Evolutionary conservation across 2,113 vertebrate species (phyloP).

Genomic region (Diadophis punctatus): DNA sequence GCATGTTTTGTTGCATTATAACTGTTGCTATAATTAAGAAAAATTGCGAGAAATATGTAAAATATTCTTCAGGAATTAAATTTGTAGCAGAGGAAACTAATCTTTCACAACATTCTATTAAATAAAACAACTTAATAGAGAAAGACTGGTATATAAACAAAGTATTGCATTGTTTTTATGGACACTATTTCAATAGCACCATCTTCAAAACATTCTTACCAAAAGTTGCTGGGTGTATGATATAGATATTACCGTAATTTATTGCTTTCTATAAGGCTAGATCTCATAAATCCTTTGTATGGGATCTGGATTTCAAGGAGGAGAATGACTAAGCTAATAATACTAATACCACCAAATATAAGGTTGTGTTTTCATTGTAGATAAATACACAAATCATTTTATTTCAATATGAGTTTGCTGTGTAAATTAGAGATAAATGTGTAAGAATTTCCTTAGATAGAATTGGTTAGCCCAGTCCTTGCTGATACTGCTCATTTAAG

Average conservation of each 20-base stretch:
- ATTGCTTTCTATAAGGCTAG: not conserved
- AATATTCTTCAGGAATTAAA: slow-evolving; percentile 22
- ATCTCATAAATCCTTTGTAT: not conserved
- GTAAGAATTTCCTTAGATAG: not conserved
- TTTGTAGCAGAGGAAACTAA: slow-evolving; percentile 9
- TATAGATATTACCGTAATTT: not conserved
- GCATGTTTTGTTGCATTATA: slow-evolving; percentile 5
- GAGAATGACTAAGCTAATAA: not conserved
- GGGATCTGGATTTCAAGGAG: not conserved
- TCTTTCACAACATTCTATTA: not conserved
- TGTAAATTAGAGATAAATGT: not conserved
- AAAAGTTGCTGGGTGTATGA: not conserved
- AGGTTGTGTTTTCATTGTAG: not conserved
- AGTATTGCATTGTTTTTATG: not conserved
- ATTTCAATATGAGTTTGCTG: not conserved
- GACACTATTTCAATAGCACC: not conserved
- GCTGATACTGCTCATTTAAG: not conserved
- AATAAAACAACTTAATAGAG: not conserved
- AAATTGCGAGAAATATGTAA: slow-evolving; percentile 33
- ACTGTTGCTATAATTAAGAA: slow-evolving; percentile 38
- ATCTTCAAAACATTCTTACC: not conserved
- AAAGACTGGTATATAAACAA: not conserved
- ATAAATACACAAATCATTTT: not conserved
- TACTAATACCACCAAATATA: not conserved
- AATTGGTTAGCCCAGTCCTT: not conserved